Percentiles rank a stretch among this genome's conserved stretches.
Evolutionary conservation across 2,888 invertebrate genomes (phyloP).

Genomic region (Spodoptera picta): DNA sequence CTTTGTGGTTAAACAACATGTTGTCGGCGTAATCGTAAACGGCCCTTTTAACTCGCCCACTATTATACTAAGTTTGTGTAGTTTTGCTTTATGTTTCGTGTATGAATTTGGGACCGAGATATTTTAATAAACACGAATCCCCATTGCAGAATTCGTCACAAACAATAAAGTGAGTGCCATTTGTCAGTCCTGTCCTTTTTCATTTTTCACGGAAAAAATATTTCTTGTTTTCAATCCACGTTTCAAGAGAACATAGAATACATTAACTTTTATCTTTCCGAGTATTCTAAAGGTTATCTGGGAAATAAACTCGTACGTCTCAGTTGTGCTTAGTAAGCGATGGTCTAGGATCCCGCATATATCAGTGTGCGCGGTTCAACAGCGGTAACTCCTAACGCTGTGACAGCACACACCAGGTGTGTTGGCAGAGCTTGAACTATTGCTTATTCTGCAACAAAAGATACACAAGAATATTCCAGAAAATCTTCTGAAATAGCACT

Average conservation of each 20-base stretch:
- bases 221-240: slow-evolving; percentile 41
- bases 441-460: slow-evolving; percentile 31
- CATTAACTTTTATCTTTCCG: slow-evolving; percentile 37
- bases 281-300: slow-evolving; percentile 21
- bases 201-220: slow-evolving; percentile 18
- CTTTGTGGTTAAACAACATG: slow-evolving; percentile 44
- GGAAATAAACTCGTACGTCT: slow-evolving; percentile 31
- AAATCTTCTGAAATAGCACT: slow-evolving; percentile 7
- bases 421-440: slow-evolving; percentile 42
- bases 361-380: slow-evolving; percentile 35
- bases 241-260: slow-evolving; percentile 33
- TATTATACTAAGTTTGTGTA: slow-evolving; percentile 23
- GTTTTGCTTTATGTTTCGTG: slow-evolving; percentile 31
- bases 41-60: slow-evolving; percentile 37
- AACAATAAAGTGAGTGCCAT: background rate
- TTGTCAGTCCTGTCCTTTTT: slow-evolving; percentile 13
- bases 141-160: background rate
- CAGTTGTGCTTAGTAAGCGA: slow-evolving; percentile 38
- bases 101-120: slow-evolving; percentile 2
- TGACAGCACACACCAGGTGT: slow-evolving; percentile 49
- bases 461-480: slow-evolving; percentile 22
- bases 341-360: slow-evolving; percentile 42
- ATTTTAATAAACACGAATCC: slow-evolving; percentile 6
- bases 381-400: slow-evolving; percentile 47
- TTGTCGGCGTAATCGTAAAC: slow-evolving; percentile 34